Conservation (phyloP, 2,888 invertebrate genomes). For the Carpatolechia fugitivella region DNA sequence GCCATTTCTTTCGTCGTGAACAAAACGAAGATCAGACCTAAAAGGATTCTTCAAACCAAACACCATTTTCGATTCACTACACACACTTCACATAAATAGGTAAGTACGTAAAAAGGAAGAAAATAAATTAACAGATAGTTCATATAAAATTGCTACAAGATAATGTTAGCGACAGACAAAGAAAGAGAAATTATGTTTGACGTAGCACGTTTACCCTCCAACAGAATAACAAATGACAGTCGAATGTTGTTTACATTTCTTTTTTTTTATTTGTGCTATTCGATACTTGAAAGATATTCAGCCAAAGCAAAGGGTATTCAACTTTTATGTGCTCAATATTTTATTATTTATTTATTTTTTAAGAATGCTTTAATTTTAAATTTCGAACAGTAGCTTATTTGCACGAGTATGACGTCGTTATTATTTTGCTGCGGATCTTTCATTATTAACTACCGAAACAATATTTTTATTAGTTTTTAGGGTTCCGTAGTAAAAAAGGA, state of each 20-base stretch:
- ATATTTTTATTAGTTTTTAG: too few relatives aligned
- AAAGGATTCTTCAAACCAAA: conserved; percentile 65
- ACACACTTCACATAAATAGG: conserved; percentile 29
- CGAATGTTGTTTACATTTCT: conserved; percentile 2
- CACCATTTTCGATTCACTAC: conserved; percentile 48
- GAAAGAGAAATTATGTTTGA: conserved; percentile 23
- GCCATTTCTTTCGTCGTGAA: conserved; percentile 57
- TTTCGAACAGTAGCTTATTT: too few relatives aligned
- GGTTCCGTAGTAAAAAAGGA: too few relatives aligned
- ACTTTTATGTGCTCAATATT: too few relatives aligned
- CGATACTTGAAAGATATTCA: too few relatives aligned
- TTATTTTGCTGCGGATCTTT: too few relatives aligned
- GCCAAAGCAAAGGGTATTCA: too few relatives aligned
- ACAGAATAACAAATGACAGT: conserved; percentile 25
- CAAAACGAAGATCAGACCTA: conserved; percentile 46
- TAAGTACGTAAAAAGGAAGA: conserved; percentile 20
- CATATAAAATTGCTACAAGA: conserved; percentile 13
- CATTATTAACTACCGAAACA: too few relatives aligned
- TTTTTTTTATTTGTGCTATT: conserved; percentile 6
- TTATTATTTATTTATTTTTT: too few relatives aligned
- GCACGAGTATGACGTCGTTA: too few relatives aligned
- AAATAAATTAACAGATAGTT: conserved; percentile 21
- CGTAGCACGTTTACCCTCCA: conserved; percentile 26
- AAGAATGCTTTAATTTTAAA: too few relatives aligned
- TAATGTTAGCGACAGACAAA: conserved; percentile 19